Base-by-base conservation (phyloP, 2,113 vertebrate species). In the Gobiocypris rarus region DNA sequence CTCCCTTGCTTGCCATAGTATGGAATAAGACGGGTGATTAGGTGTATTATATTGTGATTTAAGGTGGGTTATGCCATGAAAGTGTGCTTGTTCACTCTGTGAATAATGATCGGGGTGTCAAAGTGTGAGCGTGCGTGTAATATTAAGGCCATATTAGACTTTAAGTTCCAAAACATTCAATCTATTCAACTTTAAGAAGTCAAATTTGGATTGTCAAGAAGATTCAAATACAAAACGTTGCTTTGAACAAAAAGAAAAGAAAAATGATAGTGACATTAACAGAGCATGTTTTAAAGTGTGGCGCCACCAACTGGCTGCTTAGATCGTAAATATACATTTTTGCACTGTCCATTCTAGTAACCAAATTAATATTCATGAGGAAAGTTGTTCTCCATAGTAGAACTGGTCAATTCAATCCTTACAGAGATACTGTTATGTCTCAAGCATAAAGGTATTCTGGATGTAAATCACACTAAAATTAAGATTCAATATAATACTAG, bases 1-100 rank as follows among this genome's bases (percentile, higher is more conserved):
- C 82, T 77, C 73, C 59, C 75, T 56, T 19, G 8, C 76, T 79
- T 78, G 58, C 56, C 84, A 43, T 73, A 73, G 50, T 15, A 63
- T 31, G 17, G 76, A 67, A 85, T 83, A 50, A 81, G 48, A 24
- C 13, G 34, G 22, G 63, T 52, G 61, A 69, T 77, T 78, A 56
- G 43, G 56, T 81, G 84, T 81, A 74, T 75, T 75, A 75, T 56
- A 81, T 50, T 65, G 48, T 83, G 81, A 85, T 81, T 85, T 45
- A 75, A 24, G 69, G 38, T 41, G 50, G 56, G 75, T 43, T 43
- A 82, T 82, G 56, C 56, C 38, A 79, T 80, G 59, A 34, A 67
- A 67, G 78, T 80, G 59, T 50, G 26, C 78, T 80, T 80, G 43
- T 80, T 80, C 59, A 80, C 15, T 28, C 24, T 67, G 78, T 65